Percentiles rank a stretch among this genome's conserved stretches.
Conservation (phyloP, 2,888 invertebrate genomes). For the Drosophila demipolita region DNA sequence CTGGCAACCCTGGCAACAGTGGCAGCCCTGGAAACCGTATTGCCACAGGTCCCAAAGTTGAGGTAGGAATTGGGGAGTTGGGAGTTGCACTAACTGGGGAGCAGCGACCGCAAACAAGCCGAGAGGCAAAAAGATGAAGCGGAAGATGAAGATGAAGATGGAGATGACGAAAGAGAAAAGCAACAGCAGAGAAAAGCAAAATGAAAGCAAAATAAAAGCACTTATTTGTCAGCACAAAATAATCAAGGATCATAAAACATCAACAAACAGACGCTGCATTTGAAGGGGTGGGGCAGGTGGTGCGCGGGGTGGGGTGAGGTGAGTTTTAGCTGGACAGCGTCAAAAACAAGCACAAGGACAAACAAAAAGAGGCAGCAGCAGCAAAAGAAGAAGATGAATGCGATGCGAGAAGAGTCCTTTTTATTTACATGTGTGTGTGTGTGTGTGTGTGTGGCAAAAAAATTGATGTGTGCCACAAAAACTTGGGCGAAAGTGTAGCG, state of each 20-base stretch:
- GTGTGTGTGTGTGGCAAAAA: conserved; percentile 8
- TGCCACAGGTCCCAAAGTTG: conserved; percentile 16
- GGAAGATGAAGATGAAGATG: conserved; percentile 33
- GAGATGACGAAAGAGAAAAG: conserved; percentile 19
- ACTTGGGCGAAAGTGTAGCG: conserved; percentile 67
- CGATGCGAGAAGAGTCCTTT: conserved; percentile 13
- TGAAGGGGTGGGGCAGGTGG: neutral
- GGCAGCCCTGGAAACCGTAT: conserved; percentile 42
- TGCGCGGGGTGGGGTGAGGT: neutral
- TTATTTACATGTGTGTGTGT: conserved; percentile 8
- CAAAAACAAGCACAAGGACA: conserved; percentile 71
- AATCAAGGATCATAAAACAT: conserved; percentile 80
- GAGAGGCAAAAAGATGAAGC: conserved; percentile 32
- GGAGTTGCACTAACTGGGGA: neutral
- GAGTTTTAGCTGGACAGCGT: conserved; percentile 2
- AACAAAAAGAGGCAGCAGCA: neutral
- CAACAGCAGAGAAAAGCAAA: neutral
- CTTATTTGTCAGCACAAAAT: conserved; percentile 79
- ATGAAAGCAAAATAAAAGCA: conserved; percentile 63
- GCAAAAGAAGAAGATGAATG: conserved; percentile 21
- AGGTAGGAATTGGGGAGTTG: neutral
- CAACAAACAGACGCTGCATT: conserved; percentile 62
- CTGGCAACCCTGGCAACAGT: conserved; percentile 41
- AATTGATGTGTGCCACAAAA: conserved; percentile 56
- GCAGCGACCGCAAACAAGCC: conserved; percentile 35